Percentiles rank a stretch among this genome's conserved stretches.
Evolutionary conservation across 2,797 vertebrate genomes (phyloP).

Genomic region (Crax fasciolata): DNA sequence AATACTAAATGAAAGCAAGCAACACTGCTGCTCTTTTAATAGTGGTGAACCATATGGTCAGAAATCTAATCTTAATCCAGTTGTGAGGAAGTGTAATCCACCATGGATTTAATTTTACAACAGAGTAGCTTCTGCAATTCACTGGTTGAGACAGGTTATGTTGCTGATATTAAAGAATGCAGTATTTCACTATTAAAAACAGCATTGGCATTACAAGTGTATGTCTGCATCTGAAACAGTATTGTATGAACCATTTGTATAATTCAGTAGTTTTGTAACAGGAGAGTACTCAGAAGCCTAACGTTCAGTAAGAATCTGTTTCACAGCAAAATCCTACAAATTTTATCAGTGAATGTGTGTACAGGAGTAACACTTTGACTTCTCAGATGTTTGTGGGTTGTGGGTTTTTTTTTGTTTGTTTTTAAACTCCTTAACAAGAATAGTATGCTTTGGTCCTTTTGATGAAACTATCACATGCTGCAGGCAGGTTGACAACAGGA

Average conservation of each 20-base stretch:
- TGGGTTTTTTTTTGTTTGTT: background rate
- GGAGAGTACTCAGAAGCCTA: background rate
- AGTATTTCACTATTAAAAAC: background rate
- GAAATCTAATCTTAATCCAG: conserved; percentile 9
- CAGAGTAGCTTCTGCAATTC: background rate
- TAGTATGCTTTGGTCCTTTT: background rate
- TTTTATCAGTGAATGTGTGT: background rate
- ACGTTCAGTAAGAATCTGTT: background rate
- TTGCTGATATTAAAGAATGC: background rate
- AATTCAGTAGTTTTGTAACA: background rate
- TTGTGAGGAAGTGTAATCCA: conserved; percentile 1
- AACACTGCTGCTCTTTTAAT: background rate
- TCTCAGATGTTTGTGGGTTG: rapidly evolving
- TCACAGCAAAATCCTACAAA: background rate
- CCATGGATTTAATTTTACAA: background rate
- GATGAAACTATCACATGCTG: background rate
- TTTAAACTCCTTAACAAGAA: background rate
- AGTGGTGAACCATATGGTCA: conserved; percentile 3
- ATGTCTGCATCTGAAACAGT: background rate
- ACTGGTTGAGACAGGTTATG: background rate
- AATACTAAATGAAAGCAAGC: background rate
- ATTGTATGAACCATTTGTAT: background rate
- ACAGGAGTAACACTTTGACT: background rate
- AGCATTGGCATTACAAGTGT: rapidly evolving
- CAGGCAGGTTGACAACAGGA: background rate